Evolutionary conservation across 2,888 invertebrate species (phyloP).

Genomic region (Drosophila borborema): DNA sequence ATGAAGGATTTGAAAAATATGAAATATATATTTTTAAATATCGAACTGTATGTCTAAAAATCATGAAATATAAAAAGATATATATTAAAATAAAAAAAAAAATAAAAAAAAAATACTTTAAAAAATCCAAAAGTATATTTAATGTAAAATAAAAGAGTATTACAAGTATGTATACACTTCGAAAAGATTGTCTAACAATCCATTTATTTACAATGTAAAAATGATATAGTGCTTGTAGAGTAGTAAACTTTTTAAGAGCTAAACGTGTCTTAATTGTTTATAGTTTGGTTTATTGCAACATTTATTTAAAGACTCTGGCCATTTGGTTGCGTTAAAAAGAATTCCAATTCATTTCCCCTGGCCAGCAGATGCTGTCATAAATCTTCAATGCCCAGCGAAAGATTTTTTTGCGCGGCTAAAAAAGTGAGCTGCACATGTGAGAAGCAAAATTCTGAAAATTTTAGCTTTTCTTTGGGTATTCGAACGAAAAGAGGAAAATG

Average conservation of each 20-base stretch:
- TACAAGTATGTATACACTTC: neutral
- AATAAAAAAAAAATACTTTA: no score
- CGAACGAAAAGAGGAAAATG: constrained; percentile 20
- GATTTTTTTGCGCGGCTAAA: constrained; percentile 59
- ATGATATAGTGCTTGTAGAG: neutral
- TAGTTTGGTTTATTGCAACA: constrained; percentile 6
- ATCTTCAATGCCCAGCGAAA: constrained; percentile 38
- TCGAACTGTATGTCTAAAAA: no score
- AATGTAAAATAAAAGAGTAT: neutral
- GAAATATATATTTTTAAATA: no score
- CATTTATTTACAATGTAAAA: constrained; percentile 2
- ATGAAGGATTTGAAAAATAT: no score
- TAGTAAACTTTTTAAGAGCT: neutral
- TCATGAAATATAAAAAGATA: no score
- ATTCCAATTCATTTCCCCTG: neutral
- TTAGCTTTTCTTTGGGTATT: constrained; percentile 3
- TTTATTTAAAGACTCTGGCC: constrained; percentile 10
- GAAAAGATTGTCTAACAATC: neutral
- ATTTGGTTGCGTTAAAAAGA: neutral
- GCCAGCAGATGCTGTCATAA: constrained; percentile 52
- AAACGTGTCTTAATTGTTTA: constrained; percentile 11
- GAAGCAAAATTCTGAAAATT: constrained; percentile 30
- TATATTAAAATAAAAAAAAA: no score
- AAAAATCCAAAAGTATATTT: neutral
- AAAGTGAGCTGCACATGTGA: constrained; percentile 47